phyloP scores from a whole-genome alignment of 2,888 invertebrate genomes.

The Pimpla rufipes region DNA sequence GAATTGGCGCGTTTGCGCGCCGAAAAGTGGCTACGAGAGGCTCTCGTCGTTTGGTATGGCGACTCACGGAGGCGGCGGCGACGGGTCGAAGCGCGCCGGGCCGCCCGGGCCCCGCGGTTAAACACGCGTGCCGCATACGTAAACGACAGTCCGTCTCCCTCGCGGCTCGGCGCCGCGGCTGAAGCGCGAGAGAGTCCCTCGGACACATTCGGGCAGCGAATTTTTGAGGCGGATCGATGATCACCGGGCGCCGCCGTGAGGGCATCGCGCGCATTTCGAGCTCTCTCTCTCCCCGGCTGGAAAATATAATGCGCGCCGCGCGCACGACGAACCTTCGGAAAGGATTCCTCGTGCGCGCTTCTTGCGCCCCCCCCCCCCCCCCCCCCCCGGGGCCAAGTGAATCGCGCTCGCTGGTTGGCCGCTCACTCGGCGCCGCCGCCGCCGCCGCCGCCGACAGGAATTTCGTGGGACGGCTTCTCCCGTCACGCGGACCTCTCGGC shows the following conservation, averaged over 20 bases:
- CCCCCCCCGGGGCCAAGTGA: no score
- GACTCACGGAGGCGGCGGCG: no score
- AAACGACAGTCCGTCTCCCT: constrained; percentile 69
- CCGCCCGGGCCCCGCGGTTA: constrained; percentile 48
- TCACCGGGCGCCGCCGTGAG: constrained; percentile 47
- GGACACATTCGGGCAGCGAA: constrained; percentile 37
- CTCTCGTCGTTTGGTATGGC: no score
- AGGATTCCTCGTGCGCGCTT: constrained; percentile 48
- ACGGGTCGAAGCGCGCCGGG: no score
- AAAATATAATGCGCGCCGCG: constrained; percentile 58
- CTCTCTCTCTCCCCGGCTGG: no score
- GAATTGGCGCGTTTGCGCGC: no score
- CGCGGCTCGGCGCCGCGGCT: neutral
- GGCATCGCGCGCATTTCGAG: constrained; percentile 25
- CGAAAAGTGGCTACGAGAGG: no score
- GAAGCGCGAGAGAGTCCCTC: no score
- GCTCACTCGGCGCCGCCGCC: no score
- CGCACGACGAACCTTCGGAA: constrained; percentile 19
- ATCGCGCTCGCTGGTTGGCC: constrained; percentile 33
- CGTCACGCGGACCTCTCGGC: constrained; percentile 47
- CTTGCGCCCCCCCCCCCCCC: constrained; percentile 3
- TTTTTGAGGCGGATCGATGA: constrained; percentile 67
- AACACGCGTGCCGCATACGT: constrained; percentile 78
- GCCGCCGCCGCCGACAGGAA: constrained; percentile 25
- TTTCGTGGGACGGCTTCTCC: constrained; percentile 63